phyloP scores from a whole-genome alignment of 2,113 vertebrate genomes.

The Accipiter cooperii region DNA sequence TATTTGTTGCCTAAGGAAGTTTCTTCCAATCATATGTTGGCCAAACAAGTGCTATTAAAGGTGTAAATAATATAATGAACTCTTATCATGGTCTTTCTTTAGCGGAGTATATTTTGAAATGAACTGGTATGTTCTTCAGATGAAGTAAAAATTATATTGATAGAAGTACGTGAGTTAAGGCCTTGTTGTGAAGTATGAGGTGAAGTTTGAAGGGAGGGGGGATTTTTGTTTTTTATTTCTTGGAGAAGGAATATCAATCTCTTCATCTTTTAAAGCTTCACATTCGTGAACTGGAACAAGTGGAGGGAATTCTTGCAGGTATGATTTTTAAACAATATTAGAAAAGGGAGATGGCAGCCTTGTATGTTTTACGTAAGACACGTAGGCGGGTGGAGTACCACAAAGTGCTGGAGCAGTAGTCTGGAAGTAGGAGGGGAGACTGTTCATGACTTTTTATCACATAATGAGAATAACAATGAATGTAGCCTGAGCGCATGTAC shows the following conservation, averaged over 20 bases:
- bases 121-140: background rate
- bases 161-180: background rate
- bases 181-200: background rate
- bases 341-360: background rate
- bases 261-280: background rate
- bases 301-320: background rate
- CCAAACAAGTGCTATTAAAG: background rate
- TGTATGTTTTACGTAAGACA: background rate
- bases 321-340: background rate
- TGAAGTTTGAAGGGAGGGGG: background rate
- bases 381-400: background rate
- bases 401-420: background rate
- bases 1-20: background rate
- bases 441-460: background rate
- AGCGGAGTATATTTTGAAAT: background rate
- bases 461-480: background rate
- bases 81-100: background rate
- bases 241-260: background rate
- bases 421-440: background rate
- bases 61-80: background rate
- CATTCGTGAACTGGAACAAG: background rate
- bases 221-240: background rate
- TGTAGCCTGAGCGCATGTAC: fast-evolving
- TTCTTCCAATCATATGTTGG: background rate
- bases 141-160: background rate